These are phyloP conservation scores for Ceratosolen fusciceps DNA, from an alignment of 1,140 invertebrate genomes.

Conservation along the genomic window DNA sequence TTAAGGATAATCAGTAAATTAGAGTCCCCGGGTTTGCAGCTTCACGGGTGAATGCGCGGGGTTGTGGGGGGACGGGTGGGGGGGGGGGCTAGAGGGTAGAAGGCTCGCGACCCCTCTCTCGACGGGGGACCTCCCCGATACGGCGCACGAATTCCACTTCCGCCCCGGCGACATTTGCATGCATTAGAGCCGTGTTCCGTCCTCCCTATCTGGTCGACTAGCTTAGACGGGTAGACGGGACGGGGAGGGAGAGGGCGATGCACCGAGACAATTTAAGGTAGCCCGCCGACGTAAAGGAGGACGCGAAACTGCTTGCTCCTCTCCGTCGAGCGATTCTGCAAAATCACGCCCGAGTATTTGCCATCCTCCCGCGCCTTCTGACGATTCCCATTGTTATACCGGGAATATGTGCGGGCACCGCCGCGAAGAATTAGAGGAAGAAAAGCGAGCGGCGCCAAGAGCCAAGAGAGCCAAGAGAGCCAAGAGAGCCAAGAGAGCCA, in stretches of 20 bases:
- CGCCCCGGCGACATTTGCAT: slow-evolving; percentile 65
- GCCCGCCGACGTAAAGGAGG: slow-evolving; percentile 13
- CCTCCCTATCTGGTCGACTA: slow-evolving; percentile 49
- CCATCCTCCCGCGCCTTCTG: background rate
- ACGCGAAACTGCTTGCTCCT: background rate
- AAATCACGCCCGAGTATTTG: slow-evolving; percentile 26
- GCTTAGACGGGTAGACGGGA: background rate
- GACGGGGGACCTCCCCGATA: slow-evolving; percentile 57
- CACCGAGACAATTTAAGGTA: slow-evolving; percentile 47
- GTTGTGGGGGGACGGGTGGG: no score
- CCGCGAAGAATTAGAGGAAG: slow-evolving; percentile 7
- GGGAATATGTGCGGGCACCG: slow-evolving; percentile 1
- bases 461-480: no score
- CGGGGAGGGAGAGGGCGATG: background rate
- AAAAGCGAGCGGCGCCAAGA: background rate
- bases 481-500: no score
- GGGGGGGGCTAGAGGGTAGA: no score
- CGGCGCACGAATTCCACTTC: slow-evolving; percentile 67
- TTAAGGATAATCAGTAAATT: slow-evolving; percentile 71
- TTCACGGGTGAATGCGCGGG: slow-evolving; percentile 51
- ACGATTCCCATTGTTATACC: slow-evolving; percentile 1
- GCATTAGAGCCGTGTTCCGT: slow-evolving; percentile 61
- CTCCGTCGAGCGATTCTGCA: slow-evolving; percentile 2
- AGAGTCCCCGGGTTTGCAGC: slow-evolving; percentile 51
- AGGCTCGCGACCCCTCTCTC: no score